A percentile compares a stretch with the other conserved stretches of the same genome.
phyloP scores from a whole-genome alignment of 1,140 invertebrate genomes.

The Drosophila kohkoa region DNA sequence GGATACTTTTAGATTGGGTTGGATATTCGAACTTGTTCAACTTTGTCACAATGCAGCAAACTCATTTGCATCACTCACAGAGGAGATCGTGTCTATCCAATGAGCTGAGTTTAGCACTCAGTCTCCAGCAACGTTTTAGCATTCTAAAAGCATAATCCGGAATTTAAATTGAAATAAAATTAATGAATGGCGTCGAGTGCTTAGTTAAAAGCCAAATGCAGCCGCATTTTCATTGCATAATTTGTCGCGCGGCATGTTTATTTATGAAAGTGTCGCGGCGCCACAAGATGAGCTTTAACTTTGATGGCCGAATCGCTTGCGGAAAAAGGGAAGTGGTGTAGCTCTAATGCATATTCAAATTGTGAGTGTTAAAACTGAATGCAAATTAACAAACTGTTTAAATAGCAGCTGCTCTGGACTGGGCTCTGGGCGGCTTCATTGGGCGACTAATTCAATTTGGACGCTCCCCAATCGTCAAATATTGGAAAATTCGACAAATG shows the following conservation, averaged over 20 bases:
- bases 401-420: constrained; percentile 53
- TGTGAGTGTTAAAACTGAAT: constrained; percentile 68
- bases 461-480: neutral
- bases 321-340: neutral
- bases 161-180: constrained; percentile 76
- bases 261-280: constrained; percentile 74
- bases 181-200: constrained; percentile 63
- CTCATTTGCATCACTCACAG: constrained; percentile 2
- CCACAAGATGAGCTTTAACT: constrained; percentile 35
- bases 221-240: constrained; percentile 64
- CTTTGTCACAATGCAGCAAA: constrained; percentile 6
- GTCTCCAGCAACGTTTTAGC: constrained; percentile 44
- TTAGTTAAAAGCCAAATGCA: constrained; percentile 65
- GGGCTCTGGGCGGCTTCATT: neutral
- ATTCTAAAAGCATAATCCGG: constrained; percentile 71
- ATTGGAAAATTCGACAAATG: constrained; percentile 34
- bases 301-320: constrained; percentile 9
- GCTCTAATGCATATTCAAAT: constrained; percentile 55
- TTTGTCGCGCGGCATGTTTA: constrained; percentile 66
- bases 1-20: constrained; percentile 8
- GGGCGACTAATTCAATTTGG: constrained; percentile 56
- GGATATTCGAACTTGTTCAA: constrained; percentile 9
- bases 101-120: constrained; percentile 34
- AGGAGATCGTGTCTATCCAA: constrained; percentile 39
- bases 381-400: constrained; percentile 77